Evolutionary conservation across 1,140 invertebrate genomes (phyloP).

Genomic region (Hycleus cichorii): DNA sequence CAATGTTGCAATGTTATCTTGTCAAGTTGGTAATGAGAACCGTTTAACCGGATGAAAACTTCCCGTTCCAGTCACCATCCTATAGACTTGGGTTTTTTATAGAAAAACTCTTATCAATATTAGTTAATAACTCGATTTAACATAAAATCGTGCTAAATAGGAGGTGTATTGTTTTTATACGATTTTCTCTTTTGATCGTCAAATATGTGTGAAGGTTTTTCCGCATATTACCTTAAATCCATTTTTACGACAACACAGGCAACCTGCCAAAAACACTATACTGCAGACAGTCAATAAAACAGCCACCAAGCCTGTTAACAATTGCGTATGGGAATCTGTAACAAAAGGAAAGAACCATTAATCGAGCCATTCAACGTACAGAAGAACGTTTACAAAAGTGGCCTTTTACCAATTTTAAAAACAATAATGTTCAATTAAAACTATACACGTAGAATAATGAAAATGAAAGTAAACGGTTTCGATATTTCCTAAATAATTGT

Average conservation of each 20-base stretch:
- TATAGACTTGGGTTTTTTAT: not conserved
- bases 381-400: too few relatives aligned
- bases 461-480: too few relatives aligned
- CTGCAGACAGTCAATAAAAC: conserved; percentile 36
- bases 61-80: conserved; percentile 10
- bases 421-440: too few relatives aligned
- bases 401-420: too few relatives aligned
- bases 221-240: conserved; percentile 34
- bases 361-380: too few relatives aligned
- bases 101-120: not conserved
- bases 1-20: not conserved
- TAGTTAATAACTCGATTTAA: not conserved
- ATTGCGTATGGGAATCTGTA: conserved; percentile 34
- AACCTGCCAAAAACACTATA: conserved; percentile 35
- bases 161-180: not conserved
- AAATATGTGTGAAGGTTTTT: not conserved
- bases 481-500: too few relatives aligned
- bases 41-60: conserved; percentile 14
- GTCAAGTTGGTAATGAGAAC: not conserved
- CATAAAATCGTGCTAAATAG: not conserved
- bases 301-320: conserved; percentile 33
- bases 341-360: conserved; percentile 7
- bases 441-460: too few relatives aligned
- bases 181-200: too few relatives aligned
- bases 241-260: conserved; percentile 36